phyloP scores from a whole-genome alignment of 2,113 vertebrate species.

The human (Homo sapiens) region DNA sequence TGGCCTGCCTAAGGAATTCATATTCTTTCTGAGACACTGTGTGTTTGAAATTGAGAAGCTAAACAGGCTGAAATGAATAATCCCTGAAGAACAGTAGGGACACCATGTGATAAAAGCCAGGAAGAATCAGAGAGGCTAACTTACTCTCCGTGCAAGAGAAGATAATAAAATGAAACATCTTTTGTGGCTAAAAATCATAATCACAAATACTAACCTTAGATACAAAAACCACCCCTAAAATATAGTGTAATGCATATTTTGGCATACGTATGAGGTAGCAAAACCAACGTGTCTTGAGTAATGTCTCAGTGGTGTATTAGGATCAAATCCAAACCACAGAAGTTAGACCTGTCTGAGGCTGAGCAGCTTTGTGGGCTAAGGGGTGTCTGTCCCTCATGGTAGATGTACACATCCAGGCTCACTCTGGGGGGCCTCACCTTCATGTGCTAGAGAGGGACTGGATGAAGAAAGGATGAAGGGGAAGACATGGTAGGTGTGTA shows the following conservation, averaged over 20 bases:
- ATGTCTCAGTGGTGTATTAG: not conserved
- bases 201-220: not conserved
- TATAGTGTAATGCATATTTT: not conserved
- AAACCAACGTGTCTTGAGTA: not conserved
- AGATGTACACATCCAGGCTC: not conserved
- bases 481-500: not conserved
- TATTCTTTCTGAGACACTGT: not conserved
- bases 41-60: not conserved
- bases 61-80: not conserved
- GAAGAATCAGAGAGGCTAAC: not conserved
- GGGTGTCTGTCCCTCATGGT: not conserved
- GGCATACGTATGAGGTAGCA: not conserved
- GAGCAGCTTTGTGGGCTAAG: not conserved
- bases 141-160: not conserved
- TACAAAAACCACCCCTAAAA: not conserved
- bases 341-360: not conserved
- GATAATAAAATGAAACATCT: not conserved
- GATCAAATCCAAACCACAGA: not conserved
- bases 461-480: not conserved
- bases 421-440: not conserved
- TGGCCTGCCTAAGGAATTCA: not conserved
- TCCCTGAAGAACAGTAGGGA: not conserved
- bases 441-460: no score
- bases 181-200: not conserved
- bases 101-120: not conserved